Base-by-base conservation (phyloP, 1,140 invertebrate genomes). In the Cyphomyrmex costatus region DNA sequence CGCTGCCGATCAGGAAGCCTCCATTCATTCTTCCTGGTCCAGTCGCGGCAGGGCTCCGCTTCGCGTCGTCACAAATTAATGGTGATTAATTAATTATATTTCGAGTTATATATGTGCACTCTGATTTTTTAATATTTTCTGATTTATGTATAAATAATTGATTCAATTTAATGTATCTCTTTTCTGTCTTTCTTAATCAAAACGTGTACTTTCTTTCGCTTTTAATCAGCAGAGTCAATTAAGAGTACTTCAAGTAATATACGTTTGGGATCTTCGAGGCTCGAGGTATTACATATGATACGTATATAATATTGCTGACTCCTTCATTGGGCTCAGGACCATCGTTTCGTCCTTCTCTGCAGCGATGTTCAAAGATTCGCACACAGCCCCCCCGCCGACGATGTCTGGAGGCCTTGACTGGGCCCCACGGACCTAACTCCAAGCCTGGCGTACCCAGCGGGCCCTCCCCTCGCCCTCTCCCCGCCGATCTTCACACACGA, bases 401-500 rank as follows among this genome's bases (percentile, higher is more conserved):
- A 89, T 92, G 92, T 93, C 92, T 93, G 91, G 91, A 92, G 92
- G 90, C 92, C 92, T 93, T 93, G 92, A 91, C 86, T 91, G 90
- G 84, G 76, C 85, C 87, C 85, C 80, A 78, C 71, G 86, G 74
- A 90, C 74, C 79, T 74, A 80, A 79, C 85, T 74, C 74, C 56
- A 61, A 61, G 76, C 74, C 60, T 61, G 61, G 76, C 79, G 53
- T 87, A 63, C 56, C 88, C 78, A 73, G 58, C 42, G 49, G 85
- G 70, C 27, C 73, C 46, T 76, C 27, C n/a, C 60, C 63, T 82
- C 71, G 19, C 7, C 33, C 49, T 56, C 66, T 63, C 33, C 10
- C 58, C 36, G 24, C 49, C 71, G 53, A 53, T 53, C 33, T 10
- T 42, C 46, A 53, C 58, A 84, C 70, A 65, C 65, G 58, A 24